Percentiles rank a stretch among this genome's conserved stretches.
Conservation (phyloP, 2,888 invertebrate genomes). For the Panzeria rudis region DNA sequence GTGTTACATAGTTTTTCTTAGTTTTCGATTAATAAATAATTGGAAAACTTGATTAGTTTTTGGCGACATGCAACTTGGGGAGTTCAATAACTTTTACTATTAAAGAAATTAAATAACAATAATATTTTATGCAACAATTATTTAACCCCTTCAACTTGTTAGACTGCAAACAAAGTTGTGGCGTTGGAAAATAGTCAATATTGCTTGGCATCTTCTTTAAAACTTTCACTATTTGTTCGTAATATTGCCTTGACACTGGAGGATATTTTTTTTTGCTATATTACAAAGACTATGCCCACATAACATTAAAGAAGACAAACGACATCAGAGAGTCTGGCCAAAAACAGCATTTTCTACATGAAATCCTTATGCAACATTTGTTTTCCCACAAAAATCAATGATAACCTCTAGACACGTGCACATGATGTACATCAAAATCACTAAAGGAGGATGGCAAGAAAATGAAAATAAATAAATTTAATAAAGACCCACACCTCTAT, state of each 20-base stretch:
- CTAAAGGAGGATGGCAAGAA: not conserved
- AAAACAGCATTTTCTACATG: conserved; percentile 18
- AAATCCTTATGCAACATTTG: conserved; percentile 59
- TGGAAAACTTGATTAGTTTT: not conserved
- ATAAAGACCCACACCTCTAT: conserved; percentile 47
- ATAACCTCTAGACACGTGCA: conserved; percentile 56
- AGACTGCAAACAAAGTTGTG: not conserved
- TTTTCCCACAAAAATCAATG: conserved; percentile 23
- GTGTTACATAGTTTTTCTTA: not conserved
- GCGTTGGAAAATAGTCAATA: not conserved
- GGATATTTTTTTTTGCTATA: conserved; percentile 35
- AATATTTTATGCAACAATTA: conserved; percentile 59
- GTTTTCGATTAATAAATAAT: not conserved
- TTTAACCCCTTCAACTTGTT: conserved; percentile 61
- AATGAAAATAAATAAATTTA: conserved; percentile 2
- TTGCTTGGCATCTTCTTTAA: conserved; percentile 50
- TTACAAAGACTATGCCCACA: conserved; percentile 28
- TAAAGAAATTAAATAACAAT: conserved; percentile 16
- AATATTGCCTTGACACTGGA: conserved; percentile 52
- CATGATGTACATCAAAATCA: not conserved
- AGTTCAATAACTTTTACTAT: conserved; percentile 60
- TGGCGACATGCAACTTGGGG: not conserved
- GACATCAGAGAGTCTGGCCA: not conserved
- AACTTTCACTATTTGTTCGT: conserved; percentile 60
- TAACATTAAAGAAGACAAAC: conserved; percentile 31